phyloP scores from a whole-genome alignment of 1,140 invertebrate genomes.

The Leptoteleia sp. region DNA sequence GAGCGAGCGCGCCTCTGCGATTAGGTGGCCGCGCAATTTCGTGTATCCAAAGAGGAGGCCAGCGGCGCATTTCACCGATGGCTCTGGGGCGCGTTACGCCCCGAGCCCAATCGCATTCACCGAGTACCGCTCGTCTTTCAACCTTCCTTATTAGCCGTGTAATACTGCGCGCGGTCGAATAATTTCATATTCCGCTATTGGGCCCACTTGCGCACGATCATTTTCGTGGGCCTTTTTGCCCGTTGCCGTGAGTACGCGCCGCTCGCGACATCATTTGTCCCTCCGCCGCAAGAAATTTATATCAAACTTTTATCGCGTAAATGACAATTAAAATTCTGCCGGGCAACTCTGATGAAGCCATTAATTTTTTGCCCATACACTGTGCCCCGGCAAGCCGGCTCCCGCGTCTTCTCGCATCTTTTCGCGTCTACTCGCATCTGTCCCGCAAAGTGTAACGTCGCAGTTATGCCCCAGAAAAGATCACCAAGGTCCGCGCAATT shows the following conservation, averaged over 20 bases:
- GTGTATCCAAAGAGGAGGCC: no score
- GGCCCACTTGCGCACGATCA: slow-evolving; percentile 22
- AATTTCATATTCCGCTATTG: slow-evolving; percentile 30
- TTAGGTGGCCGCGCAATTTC: no score
- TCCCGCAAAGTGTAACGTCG: slow-evolving; percentile 32
- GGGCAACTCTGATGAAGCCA: slow-evolving; percentile 46
- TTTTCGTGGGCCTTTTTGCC: slow-evolving; percentile 27
- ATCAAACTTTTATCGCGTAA: slow-evolving; percentile 33
- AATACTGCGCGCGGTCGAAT: slow-evolving; percentile 22
- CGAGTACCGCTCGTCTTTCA: slow-evolving; percentile 49
- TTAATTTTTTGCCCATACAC: slow-evolving; percentile 36
- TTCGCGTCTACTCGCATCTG: no score
- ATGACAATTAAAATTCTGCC: slow-evolving; percentile 50
- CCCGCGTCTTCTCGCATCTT: no score
- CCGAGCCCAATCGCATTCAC: slow-evolving; percentile 28
- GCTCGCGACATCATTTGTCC: slow-evolving; percentile 32
- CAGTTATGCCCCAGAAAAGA: slow-evolving; percentile 8
- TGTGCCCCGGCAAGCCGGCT: slow-evolving; percentile 14
- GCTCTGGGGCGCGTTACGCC: slow-evolving; percentile 43
- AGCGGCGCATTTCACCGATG: slow-evolving; percentile 25
- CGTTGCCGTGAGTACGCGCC: background rate
- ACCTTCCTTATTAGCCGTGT: slow-evolving; percentile 41
- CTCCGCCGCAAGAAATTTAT: slow-evolving; percentile 21
- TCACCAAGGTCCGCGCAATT: slow-evolving; percentile 12
- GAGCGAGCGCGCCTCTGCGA: no score